These are phyloP conservation scores for Rafetus swinhoei DNA, from an alignment of 2,113 vertebrate genomes.

Conservation along the genomic window DNA sequence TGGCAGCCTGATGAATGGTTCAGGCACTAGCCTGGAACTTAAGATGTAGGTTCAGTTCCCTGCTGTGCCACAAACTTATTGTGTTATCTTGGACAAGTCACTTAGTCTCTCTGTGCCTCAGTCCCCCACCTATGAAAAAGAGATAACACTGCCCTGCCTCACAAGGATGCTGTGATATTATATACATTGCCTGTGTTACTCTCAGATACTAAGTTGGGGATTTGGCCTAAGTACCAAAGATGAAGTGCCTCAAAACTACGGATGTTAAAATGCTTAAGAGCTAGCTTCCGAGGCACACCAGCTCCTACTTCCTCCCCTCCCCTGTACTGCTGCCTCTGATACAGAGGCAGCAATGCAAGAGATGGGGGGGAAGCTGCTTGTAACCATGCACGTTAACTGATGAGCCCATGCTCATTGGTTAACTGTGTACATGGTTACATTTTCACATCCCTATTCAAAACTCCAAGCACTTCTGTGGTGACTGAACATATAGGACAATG, in stretches of 20 bases:
- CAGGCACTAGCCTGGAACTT: background rate
- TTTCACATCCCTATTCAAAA: too few relatives aligned
- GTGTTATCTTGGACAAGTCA: background rate
- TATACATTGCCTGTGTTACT: fast-evolving
- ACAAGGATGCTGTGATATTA: background rate
- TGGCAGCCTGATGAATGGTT: background rate
- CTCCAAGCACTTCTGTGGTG: background rate
- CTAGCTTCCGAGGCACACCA: too few relatives aligned
- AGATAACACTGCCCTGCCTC: background rate
- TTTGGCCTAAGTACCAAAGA: fast-evolving
- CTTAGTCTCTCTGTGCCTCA: background rate
- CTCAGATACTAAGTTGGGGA: background rate
- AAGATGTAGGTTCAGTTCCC: background rate
- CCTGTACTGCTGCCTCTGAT: too few relatives aligned
- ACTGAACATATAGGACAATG: background rate
- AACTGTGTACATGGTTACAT: too few relatives aligned
- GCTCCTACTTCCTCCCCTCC: too few relatives aligned
- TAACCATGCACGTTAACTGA: too few relatives aligned
- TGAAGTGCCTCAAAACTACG: background rate
- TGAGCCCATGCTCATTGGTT: too few relatives aligned
- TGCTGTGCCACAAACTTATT: background rate
- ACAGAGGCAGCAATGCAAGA: too few relatives aligned
- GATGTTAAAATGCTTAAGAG: too few relatives aligned
- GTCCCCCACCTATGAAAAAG: background rate
- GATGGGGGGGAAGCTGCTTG: too few relatives aligned